Conservation (phyloP, 2,888 invertebrate species). For the Yponomeuta plumbellus region DNA sequence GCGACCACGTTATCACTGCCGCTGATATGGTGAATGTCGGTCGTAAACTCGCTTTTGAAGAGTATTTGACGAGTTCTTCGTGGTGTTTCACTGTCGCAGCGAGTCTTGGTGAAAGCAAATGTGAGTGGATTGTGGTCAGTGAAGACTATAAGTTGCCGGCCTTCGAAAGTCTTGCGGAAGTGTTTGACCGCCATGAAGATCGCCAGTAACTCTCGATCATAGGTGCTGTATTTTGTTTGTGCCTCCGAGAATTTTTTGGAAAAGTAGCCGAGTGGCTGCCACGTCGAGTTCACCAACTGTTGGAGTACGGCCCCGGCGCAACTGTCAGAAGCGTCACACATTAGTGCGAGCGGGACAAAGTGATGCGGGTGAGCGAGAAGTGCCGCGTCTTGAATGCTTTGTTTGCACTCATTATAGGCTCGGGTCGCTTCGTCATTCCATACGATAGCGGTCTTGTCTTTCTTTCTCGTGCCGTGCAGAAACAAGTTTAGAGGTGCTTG, state of each 20-base stretch:
- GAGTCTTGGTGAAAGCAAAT: not conserved
- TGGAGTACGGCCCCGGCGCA: constrained; percentile 13
- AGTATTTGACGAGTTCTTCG: constrained; percentile 23
- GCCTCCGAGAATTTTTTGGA: constrained; percentile 17
- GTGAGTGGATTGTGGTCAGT: too few relatives aligned
- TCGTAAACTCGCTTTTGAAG: constrained; percentile 27
- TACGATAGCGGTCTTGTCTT: constrained; percentile 10
- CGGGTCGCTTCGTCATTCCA: not conserved
- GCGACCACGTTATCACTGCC: constrained; percentile 24
- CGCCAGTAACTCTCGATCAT: constrained; percentile 17
- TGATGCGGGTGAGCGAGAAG: constrained; percentile 8
- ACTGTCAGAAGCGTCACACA: not conserved
- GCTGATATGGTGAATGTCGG: constrained; percentile 21
- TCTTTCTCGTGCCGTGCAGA: constrained; percentile 15
- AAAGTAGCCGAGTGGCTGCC: constrained; percentile 16
- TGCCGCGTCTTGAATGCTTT: constrained; percentile 6
- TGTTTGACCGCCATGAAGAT: constrained; percentile 12
- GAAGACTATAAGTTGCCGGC: too few relatives aligned
- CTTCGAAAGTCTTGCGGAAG: too few relatives aligned
- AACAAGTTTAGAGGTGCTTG: not conserved
- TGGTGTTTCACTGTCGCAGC: constrained; percentile 18
- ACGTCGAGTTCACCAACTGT: constrained; percentile 5
- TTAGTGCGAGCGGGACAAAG: too few relatives aligned
- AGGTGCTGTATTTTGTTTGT: constrained; percentile 13
- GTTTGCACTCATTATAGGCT: constrained; percentile 12